Percentiles rank a stretch among this genome's conserved stretches.
phyloP scores from a whole-genome alignment of 2,888 invertebrate species.

The Biston stratarius region DNA sequence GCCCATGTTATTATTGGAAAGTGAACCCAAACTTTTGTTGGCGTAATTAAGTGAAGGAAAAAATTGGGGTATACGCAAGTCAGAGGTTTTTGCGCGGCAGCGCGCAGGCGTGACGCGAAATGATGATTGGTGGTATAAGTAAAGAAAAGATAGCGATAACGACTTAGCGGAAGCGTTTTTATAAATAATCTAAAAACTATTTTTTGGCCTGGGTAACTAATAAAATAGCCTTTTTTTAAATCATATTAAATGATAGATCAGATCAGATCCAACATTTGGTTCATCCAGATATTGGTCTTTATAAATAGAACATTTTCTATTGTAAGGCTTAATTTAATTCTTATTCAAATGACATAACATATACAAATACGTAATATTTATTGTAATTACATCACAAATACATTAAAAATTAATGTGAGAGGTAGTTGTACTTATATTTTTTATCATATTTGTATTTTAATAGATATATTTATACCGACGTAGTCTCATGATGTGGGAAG shows the following conservation, averaged over 20 bases:
- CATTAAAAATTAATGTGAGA: not conserved
- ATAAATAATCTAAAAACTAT: not conserved
- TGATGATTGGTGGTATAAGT: slow-evolving; percentile 47
- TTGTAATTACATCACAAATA: too few species aligned
- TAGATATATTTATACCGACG: too few species aligned
- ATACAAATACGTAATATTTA: not conserved
- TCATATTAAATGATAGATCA: too few species aligned
- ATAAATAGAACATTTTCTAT: slow-evolving; percentile 4
- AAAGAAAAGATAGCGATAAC: slow-evolving; percentile 22
- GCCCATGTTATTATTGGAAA: slow-evolving; percentile 56
- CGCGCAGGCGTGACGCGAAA: slow-evolving; percentile 69
- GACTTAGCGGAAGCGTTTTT: not conserved
- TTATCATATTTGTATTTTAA: too few species aligned
- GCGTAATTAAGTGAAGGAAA: slow-evolving; percentile 71
- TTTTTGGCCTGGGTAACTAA: too few species aligned
- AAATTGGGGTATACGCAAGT: slow-evolving; percentile 73
- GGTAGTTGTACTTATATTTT: too few species aligned
- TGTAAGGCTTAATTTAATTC: not conserved
- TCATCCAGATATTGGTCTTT: too few species aligned
- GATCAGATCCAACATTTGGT: too few species aligned
- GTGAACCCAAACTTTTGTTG: slow-evolving; percentile 53
- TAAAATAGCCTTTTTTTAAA: too few species aligned
- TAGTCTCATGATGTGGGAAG: too few species aligned
- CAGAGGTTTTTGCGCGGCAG: slow-evolving; percentile 65
- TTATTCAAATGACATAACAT: not conserved